Conservation (phyloP, 2,797 vertebrate species). For the Urosaurus nigricauda region DNA sequence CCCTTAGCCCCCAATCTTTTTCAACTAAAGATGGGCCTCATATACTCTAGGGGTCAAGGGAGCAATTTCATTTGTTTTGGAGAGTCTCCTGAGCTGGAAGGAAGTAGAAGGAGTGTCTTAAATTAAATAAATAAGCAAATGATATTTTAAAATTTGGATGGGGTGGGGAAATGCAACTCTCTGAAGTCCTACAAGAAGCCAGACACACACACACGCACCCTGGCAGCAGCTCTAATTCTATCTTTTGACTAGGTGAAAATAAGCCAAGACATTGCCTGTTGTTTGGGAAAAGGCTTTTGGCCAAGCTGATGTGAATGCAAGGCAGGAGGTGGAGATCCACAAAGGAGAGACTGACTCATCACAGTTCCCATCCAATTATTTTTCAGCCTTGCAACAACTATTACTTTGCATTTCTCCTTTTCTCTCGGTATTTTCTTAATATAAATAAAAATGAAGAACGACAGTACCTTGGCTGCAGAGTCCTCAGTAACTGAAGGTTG, state of each 20-base stretch:
- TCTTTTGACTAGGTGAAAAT: neutral
- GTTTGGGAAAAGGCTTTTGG: neutral
- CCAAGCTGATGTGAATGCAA: neutral
- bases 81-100: too few species aligned
- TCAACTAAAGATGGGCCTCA: too few species aligned
- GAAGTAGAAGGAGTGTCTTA: too few species aligned
- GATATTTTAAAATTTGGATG: too few species aligned
- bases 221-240: neutral
- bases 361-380: too few species aligned
- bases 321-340: neutral
- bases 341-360: neutral
- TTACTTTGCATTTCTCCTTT: neutral
- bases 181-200: too few species aligned
- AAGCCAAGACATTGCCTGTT: neutral
- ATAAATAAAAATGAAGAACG: neutral
- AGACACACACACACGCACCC: too few species aligned
- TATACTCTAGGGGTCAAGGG: too few species aligned
- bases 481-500: slow-evolving; percentile 78
- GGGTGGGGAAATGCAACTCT: too few species aligned
- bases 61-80: too few species aligned
- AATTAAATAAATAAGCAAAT: too few species aligned
- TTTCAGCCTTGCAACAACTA: neutral
- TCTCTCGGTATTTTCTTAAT: neutral
- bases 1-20: too few species aligned
- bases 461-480: slow-evolving; percentile 80